A percentile compares a stretch with the other conserved stretches of the same genome.
These are phyloP conservation scores for Leptestheria dahalacensis DNA, from an alignment of 1,140 invertebrate species.

Conservation along the genomic window DNA sequence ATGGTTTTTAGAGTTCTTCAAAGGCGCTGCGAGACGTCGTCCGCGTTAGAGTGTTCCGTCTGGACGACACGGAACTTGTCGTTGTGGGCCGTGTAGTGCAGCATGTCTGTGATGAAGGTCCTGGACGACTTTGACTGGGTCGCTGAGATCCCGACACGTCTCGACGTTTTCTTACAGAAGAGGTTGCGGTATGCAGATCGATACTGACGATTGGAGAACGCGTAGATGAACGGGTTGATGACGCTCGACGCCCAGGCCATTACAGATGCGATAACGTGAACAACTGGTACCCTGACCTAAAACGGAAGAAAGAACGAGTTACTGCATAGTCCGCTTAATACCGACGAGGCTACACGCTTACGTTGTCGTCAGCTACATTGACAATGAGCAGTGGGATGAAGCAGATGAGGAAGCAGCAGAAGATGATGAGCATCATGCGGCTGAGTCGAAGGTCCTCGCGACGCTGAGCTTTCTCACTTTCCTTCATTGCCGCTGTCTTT, in stretches of 20 bases:
- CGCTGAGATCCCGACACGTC: constrained; percentile 17
- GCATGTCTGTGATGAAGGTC: constrained; percentile 26
- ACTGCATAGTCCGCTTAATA: neutral
- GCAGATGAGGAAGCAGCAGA: constrained; percentile 63
- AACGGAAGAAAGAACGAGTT: constrained; percentile 5
- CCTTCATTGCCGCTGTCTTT: constrained; percentile 3
- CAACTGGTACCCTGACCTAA: constrained; percentile 40
- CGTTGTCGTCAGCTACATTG: constrained; percentile 62
- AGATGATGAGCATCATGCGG: constrained; percentile 68
- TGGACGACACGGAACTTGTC: constrained; percentile 14
- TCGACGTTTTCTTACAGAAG: constrained; percentile 25
- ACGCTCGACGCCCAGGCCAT: constrained; percentile 73
- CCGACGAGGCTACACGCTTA: constrained; percentile 12
- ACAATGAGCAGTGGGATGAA: constrained; percentile 72
- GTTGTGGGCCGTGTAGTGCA: constrained; percentile 21
- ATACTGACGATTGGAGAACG: constrained; percentile 67
- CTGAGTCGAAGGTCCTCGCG: constrained; percentile 63
- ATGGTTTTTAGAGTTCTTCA: too few species aligned
- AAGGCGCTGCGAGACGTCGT: neutral
- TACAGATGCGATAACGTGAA: constrained; percentile 64
- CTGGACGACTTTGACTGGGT: constrained; percentile 24
- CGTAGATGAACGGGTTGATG: constrained; percentile 75
- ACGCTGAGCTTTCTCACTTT: constrained; percentile 16
- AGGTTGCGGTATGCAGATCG: constrained; percentile 54
- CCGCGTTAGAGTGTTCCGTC: neutral